A percentile compares a stretch with the other conserved stretches of the same genome.
Evolutionary conservation across 2,888 invertebrate species (phyloP).

Genomic region (Hecatera dysodea): DNA sequence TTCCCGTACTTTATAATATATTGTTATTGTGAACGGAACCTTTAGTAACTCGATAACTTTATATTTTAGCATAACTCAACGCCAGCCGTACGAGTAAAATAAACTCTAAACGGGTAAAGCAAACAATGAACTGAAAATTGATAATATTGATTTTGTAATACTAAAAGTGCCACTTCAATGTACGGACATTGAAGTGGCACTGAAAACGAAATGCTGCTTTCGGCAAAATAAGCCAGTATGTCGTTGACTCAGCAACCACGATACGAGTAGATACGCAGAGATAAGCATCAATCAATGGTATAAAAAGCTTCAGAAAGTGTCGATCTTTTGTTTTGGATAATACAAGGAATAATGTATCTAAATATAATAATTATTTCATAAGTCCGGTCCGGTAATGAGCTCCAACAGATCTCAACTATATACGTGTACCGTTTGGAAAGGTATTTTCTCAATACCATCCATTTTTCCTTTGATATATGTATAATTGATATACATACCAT

Average conservation of each 20-base stretch:
- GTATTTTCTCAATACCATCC: too few species aligned
- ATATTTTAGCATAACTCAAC: conserved; percentile 7
- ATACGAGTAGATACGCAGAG: not conserved
- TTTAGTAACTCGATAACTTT: conserved; percentile 11
- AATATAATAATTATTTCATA: not conserved
- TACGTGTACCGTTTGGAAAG: too few species aligned
- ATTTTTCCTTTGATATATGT: too few species aligned
- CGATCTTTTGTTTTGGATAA: too few species aligned
- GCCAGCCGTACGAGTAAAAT: conserved; percentile 27
- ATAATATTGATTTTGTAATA: conserved; percentile 54
- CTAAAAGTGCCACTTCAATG: too few species aligned
- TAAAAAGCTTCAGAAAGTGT: too few species aligned
- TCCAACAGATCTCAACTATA: too few species aligned
- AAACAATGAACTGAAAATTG: conserved; percentile 52
- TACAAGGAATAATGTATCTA: not conserved
- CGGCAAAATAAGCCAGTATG: not conserved
- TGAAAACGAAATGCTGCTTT: conserved; percentile 33
- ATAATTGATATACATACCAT: too few species aligned
- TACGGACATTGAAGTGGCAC: conserved; percentile 22
- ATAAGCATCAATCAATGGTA: not conserved
- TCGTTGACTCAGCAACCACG: not conserved
- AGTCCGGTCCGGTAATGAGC: too few species aligned
- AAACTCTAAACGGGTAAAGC: conserved; percentile 46
- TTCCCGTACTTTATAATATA: not conserved
- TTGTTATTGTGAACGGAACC: not conserved